A percentile compares a stretch with the other conserved stretches of the same genome.
Conservation (phyloP, 2,797 vertebrate species). For the Pachyuromys duprasi region DNA sequence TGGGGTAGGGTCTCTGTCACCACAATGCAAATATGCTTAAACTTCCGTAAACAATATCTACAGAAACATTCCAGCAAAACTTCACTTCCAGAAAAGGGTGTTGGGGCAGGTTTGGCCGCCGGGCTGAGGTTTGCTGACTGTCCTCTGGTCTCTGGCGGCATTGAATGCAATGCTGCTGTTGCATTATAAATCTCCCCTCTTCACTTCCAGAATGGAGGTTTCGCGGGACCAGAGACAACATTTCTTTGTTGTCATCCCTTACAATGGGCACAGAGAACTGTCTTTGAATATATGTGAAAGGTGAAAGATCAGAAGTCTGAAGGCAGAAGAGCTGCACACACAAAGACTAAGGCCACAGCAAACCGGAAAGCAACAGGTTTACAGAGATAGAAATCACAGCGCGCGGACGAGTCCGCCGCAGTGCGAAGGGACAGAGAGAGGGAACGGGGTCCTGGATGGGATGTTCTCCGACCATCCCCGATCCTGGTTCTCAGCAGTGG, state of each 20-base stretch:
- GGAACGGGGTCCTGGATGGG: not conserved
- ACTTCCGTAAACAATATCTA: not conserved
- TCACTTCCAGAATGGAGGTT: slow-evolving; percentile 32
- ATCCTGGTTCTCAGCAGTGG: not conserved
- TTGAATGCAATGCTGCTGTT: not conserved
- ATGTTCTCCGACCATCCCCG: accelerated
- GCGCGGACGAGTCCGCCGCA: not conserved
- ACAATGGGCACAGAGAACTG: not conserved
- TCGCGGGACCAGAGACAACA: not conserved
- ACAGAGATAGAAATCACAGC: not conserved
- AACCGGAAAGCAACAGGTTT: not conserved
- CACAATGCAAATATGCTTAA: not conserved
- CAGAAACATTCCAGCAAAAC: not conserved
- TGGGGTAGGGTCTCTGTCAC: not conserved
- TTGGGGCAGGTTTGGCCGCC: not conserved
- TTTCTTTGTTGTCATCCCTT: not conserved
- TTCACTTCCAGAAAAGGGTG: not conserved
- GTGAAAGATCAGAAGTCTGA: not conserved
- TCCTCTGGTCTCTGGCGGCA: not conserved
- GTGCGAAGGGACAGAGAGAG: not conserved
- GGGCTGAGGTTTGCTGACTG: not conserved
- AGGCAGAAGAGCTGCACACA: not conserved
- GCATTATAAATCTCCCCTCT: not conserved
- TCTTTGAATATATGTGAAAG: not conserved
- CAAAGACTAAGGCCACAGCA: not conserved